Conservation (phyloP, 2,888 invertebrate species). For the Hydrotaea diabolus region DNA sequence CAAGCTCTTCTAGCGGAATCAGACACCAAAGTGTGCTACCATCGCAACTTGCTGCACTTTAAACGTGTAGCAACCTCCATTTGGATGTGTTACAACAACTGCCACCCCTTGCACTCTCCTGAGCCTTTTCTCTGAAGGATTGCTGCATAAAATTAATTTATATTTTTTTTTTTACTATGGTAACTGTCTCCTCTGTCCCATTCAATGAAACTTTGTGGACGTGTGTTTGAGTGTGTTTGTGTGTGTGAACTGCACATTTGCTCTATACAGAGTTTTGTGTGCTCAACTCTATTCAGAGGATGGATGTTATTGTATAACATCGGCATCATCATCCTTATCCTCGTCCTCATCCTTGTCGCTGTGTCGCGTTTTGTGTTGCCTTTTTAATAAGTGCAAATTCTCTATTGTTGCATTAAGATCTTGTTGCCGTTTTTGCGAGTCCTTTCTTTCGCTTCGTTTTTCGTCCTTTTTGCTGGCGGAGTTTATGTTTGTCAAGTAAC, state of each 20-base stretch:
- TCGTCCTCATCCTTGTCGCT: background rate
- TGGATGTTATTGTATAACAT: conserved; percentile 53
- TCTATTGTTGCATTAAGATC: conserved; percentile 68
- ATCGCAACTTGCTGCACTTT: background rate
- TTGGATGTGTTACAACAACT: background rate
- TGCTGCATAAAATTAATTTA: conserved; percentile 70
- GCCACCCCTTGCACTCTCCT: background rate
- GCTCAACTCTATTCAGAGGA: conserved; percentile 22
- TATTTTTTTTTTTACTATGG: conserved; percentile 56
- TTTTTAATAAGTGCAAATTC: conserved; percentile 67
- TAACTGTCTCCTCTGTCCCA: conserved; percentile 10
- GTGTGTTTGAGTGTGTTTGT: background rate
- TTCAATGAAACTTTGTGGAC: background rate
- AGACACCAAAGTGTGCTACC: background rate
- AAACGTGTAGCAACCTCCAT: background rate
- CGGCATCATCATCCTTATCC: conserved; percentile 17
- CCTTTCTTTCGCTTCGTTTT: background rate
- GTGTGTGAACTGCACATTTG: conserved; percentile 13
- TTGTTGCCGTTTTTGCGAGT: conserved; percentile 54
- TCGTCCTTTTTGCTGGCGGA: background rate
- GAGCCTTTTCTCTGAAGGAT: conserved; percentile 62
- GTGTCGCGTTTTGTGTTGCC: conserved; percentile 62
- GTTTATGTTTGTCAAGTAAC: conserved; percentile 56
- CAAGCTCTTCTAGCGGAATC: too few species aligned
- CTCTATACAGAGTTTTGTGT: background rate